Evolutionary conservation across 1,140 invertebrate species (phyloP), one percentile per base, ranked within the genome.

Genomic region (Melipona quadrifasciata): DNA sequence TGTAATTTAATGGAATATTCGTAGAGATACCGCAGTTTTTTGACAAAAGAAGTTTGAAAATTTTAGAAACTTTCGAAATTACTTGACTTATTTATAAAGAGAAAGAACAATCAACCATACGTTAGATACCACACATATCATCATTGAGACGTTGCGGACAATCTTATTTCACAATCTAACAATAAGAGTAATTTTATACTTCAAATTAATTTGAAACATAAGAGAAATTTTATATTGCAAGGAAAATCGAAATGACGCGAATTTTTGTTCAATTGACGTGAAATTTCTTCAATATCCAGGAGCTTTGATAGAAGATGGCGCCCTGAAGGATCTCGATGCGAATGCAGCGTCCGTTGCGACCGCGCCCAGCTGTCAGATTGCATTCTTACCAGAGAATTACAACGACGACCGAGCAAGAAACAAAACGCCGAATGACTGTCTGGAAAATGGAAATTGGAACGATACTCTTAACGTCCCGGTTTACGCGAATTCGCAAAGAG

Each of bases 401-500:
- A 72, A n/a, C 10, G 53, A 72, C 10, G 10, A 84, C 16, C 24
- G n/a, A 6, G n/a, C 17, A 1, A 39, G 2, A 1, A 57, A 27
- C 5, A 88, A 86, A 61, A 61, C 67, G 12, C 39, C n/a, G 21
- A 24, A 31, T 4, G 71, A 88, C 51, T 61, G 19, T 58, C 6
- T 71, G 27, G 73, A 79, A 87, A 67, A 73, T 17, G 8, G 64
- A 27, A 34, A 57, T 27, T 55, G 77, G 14, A 61, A 86, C 6
- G 87, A 89, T 55, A 27, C 34, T 64, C 87, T 87, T 75, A 85
- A 84, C 11, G 85, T 95, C 51, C 94, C 94, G 3, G 91, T 95
- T 76, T 95, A 94, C 57, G 85, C 90, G 1, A 92, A 91, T 74
- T 87, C 91, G 2, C 90, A 91, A 65, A 91, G 93, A 53, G 93